Evolutionary conservation across 2,113 vertebrate species (phyloP), one percentile per base, ranked within the genome.

Genomic region (Proteles cristata): DNA sequence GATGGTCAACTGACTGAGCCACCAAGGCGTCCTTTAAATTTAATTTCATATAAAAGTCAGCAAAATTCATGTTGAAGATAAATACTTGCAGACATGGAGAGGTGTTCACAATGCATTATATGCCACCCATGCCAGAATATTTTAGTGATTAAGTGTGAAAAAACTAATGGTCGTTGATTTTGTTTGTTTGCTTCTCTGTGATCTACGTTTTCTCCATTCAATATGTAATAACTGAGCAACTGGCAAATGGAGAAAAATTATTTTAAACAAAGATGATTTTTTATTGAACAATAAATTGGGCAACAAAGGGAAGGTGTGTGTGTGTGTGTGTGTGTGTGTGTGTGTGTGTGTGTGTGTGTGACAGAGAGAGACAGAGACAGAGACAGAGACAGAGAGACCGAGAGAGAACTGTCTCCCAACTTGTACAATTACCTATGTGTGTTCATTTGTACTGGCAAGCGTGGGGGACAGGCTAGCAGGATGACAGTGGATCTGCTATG

Each of bases 61-160:
- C 63, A 74, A 55, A 89, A 58, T n/a, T 66, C 63, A 65, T 3
- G 7, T 7, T 50, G 68, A 58, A 65, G 25, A 65, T 65, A 83
- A 90, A 58, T 14, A 71, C 45, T 58, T 80, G 76, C 25, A 9
- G 12, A 35, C 25, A 2, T 2, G 31, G 53, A 71, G 63, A 84
- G 68, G 79, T 1, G 7, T 39, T 25, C 58, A 1, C 25, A 39
- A 28, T 0, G 25, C 9, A 33, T 16, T 63, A 9, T 11, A 4
- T 8, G 15, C 3, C 33, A 53, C 1, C 28, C 48, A 33, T 0
- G 0, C 26, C 19, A 14, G 10, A 63, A 4, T 7, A 28, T 55
- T n/a, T 19, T 0, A 33, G 50, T 12, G n/a, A 17, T 6, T 4
- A 23, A 12, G 39, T 48, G 90, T 12, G 63, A 39, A 0, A 65